phyloP scores from a whole-genome alignment of 2,888 invertebrate genomes.

The Macrosiphum euphorbiae region DNA sequence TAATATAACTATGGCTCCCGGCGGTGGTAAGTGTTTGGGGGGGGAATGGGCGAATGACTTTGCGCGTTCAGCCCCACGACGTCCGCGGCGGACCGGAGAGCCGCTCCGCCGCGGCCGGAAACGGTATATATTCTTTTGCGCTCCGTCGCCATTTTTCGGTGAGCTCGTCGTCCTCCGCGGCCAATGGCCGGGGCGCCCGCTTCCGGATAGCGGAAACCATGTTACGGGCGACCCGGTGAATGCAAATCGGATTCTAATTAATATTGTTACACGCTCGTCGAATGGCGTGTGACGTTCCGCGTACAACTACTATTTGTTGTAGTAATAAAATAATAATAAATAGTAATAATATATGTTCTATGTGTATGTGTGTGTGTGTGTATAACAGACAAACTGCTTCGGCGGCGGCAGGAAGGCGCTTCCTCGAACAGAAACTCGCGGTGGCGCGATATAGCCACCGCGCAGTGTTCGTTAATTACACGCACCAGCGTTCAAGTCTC shows the following conservation, averaged over 20 bases:
- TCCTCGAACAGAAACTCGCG: background rate
- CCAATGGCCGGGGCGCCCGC: conserved; percentile 38
- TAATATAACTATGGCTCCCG: no score
- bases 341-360: background rate
- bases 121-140: background rate
- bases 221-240: conserved; percentile 4
- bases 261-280: background rate
- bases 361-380: background rate
- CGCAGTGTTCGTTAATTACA: conserved; percentile 42
- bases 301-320: background rate
- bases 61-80: background rate
- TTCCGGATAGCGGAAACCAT: conserved; percentile 55
- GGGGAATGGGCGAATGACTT: conserved; percentile 1
- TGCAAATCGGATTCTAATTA: conserved; percentile 53
- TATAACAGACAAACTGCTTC: background rate
- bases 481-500: conserved; percentile 56
- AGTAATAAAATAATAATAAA: background rate
- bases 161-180: background rate
- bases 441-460: background rate
- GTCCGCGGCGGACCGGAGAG: conserved; percentile 51
- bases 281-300: background rate
- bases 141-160: conserved; percentile 29
- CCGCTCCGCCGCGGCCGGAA: conserved; percentile 39
- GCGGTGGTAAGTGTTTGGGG: background rate
- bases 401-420: conserved; percentile 19